These are phyloP conservation scores for Buphagus erythrorhynchus DNA, from an alignment of 2,797 vertebrate species.

Conservation along the genomic window DNA sequence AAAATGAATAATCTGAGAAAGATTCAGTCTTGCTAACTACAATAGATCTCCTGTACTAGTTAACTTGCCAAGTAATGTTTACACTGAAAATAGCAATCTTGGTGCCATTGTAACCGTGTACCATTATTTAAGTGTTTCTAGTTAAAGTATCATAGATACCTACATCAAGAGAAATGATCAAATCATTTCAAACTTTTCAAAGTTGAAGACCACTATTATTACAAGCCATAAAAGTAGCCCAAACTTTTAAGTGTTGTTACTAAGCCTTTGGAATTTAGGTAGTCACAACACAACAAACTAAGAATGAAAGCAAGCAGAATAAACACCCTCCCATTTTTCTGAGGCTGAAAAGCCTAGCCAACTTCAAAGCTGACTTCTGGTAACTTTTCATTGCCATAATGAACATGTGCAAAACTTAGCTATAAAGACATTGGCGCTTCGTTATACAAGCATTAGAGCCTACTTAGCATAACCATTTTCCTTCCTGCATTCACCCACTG, in stretches of 20 bases:
- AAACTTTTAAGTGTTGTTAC: not conserved
- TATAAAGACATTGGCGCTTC: not conserved
- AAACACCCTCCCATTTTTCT: conserved; percentile 8
- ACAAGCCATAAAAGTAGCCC: not conserved
- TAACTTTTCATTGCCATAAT: not conserved
- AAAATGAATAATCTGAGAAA: not conserved
- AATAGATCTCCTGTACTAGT: not conserved
- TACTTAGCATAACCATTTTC: not conserved
- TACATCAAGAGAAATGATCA: not conserved
- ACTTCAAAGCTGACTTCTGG: not conserved
- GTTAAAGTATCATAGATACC: not conserved
- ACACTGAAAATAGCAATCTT: not conserved
- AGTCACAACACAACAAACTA: not conserved
- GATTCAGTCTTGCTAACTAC: not conserved
- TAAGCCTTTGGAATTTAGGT: not conserved
- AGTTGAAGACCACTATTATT: not conserved
- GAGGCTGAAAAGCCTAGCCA: not conserved
- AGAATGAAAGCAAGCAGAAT: not conserved
- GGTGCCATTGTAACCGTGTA: not conserved
- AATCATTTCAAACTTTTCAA: not conserved
- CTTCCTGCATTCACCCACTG: not conserved
- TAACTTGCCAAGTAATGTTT: not conserved
- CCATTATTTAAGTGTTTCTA: not conserved
- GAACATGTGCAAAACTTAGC: not conserved
- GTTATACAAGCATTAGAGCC: not conserved